phyloP scores from a whole-genome alignment of 2,888 invertebrate genomes.

The Epistrophe eligans region DNA sequence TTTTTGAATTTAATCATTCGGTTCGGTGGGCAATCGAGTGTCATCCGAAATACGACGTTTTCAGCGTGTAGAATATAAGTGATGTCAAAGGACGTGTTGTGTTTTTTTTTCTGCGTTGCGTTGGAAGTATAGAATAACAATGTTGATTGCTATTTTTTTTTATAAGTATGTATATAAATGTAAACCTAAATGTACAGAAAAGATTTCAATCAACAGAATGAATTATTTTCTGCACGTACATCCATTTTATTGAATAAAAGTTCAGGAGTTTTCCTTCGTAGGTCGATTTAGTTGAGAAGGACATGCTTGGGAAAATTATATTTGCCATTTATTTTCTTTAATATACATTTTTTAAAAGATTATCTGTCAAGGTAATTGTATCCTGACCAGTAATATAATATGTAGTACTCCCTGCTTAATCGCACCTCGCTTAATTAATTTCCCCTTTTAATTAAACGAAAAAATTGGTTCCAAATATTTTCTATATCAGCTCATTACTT shows the following conservation, averaged over 20 bases:
- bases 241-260: neutral
- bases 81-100: conserved; percentile 51
- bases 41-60: conserved; percentile 58
- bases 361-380: too few species aligned
- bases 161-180: neutral
- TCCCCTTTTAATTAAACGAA: too few species aligned
- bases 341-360: too few species aligned
- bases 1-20: conserved; percentile 75
- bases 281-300: too few species aligned
- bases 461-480: too few species aligned
- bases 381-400: too few species aligned
- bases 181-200: neutral
- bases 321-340: too few species aligned
- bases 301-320: too few species aligned
- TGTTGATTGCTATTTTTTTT: conserved; percentile 37
- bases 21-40: conserved; percentile 64
- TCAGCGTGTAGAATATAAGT: conserved; percentile 42
- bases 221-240: conserved; percentile 38
- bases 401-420: too few species aligned
- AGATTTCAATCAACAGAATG: conserved; percentile 34
- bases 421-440: too few species aligned
- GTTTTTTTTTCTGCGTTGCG: neutral
- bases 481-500: too few species aligned
- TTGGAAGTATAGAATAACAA: conserved; percentile 51
- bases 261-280: neutral